Conservation (phyloP, 1,140 invertebrate genomes). For the Penaeus indicus region DNA sequence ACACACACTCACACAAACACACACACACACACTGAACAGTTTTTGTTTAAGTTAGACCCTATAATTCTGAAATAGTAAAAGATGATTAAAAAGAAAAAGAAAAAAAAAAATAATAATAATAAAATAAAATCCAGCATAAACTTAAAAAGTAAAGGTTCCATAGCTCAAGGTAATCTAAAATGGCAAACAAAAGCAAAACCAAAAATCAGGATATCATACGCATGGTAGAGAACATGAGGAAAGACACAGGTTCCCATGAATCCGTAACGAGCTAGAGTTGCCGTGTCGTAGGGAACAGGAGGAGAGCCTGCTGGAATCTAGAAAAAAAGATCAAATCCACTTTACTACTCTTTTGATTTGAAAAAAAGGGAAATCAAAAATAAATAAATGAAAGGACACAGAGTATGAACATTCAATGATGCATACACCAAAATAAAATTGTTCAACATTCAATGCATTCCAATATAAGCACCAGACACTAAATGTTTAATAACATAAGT, state of each 20-base stretch:
- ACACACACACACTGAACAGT: too few species aligned
- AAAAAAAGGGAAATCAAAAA: too few species aligned
- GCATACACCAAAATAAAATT: too few species aligned
- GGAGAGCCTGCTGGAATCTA: conserved; percentile 45
- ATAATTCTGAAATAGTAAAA: neutral
- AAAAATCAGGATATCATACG: conserved; percentile 38
- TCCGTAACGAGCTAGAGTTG: conserved; percentile 46
- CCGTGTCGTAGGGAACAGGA: conserved; percentile 51
- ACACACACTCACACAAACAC: too few species aligned
- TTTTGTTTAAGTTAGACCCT: too few species aligned
- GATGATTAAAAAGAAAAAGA: neutral
- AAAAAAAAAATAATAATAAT: conserved; percentile 2
- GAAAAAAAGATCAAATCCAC: conserved; percentile 9
- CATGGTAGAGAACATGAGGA: conserved; percentile 54
- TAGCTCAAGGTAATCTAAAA: conserved; percentile 6
- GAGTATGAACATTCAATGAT: too few species aligned
- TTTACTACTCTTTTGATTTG: too few species aligned
- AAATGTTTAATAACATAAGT: too few species aligned
- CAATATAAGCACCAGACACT: too few species aligned
- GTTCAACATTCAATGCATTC: too few species aligned
- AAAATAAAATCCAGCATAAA: neutral
- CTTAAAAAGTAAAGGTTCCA: neutral
- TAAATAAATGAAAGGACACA: too few species aligned
- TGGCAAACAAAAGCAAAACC: neutral
- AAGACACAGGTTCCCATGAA: conserved; percentile 59